A percentile compares a stretch with the other conserved stretches of the same genome.
These are phyloP conservation scores for Orchesellides sinensis DNA, from an alignment of 2,888 invertebrate genomes.

Conservation along the genomic window DNA sequence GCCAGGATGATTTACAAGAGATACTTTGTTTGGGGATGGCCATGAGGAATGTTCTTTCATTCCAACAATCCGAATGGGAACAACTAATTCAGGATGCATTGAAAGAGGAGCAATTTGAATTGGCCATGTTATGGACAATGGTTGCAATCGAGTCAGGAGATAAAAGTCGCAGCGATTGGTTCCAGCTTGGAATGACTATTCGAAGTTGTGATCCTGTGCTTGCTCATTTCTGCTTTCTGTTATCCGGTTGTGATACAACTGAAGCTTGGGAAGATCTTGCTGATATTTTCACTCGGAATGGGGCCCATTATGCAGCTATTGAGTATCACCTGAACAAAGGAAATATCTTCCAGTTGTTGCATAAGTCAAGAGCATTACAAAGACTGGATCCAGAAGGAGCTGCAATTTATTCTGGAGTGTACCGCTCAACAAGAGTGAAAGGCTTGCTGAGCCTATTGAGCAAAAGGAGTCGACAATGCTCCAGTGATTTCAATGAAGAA, in stretches of 20 bases:
- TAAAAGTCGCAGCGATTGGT: constrained; percentile 49
- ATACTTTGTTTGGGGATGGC: constrained; percentile 62
- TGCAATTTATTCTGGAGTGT: constrained; percentile 57
- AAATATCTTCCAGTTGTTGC: constrained; percentile 38
- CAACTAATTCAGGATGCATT: constrained; percentile 56
- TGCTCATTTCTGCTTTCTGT: constrained; percentile 67
- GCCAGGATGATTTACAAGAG: constrained; percentile 58
- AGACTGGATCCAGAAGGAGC: constrained; percentile 46
- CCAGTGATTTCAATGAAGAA: constrained; percentile 8
- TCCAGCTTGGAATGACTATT: constrained; percentile 64
- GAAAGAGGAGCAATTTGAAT: constrained; percentile 53
- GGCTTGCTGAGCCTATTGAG: constrained; percentile 35
- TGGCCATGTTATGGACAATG: constrained; percentile 71
- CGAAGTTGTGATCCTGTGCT: constrained; percentile 53
- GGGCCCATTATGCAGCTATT: constrained; percentile 58
- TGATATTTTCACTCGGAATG: constrained; percentile 47
- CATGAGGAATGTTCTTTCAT: constrained; percentile 60
- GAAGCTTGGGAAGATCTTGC: constrained; percentile 58
- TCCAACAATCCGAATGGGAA: constrained; percentile 52
- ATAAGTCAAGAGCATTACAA: constrained; percentile 42
- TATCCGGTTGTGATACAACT: constrained; percentile 33
- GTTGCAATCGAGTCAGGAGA: constrained; percentile 57
- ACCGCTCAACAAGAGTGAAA: constrained; percentile 56
- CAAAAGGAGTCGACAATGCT: constrained; percentile 31
- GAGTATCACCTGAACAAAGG: constrained; percentile 62